Evolutionary conservation across 2,888 invertebrate genomes (phyloP).

Genomic region (Lumbricus terrestris): DNA sequence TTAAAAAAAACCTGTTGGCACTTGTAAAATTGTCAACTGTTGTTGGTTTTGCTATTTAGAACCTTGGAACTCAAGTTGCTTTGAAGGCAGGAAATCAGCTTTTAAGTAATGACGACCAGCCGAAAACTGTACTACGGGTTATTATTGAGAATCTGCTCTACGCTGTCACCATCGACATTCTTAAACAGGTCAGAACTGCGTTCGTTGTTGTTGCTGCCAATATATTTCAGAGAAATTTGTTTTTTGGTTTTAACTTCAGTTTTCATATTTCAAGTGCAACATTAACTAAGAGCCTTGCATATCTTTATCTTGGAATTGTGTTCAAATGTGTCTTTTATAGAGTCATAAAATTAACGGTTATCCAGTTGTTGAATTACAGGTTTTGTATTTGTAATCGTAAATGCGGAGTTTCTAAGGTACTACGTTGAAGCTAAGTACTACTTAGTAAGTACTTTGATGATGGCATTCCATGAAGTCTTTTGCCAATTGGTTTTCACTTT

Average conservation of each 20-base stretch:
- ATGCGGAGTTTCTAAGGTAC: no score
- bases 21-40: no score
- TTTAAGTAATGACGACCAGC: not conserved
- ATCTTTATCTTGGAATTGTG: not conserved
- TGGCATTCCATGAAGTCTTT: not conserved
- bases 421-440: no score
- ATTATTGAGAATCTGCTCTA: slow-evolving; percentile 33
- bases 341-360: not conserved
- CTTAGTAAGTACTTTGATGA: not conserved
- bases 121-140: slow-evolving; percentile 27
- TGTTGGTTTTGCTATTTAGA: no score
- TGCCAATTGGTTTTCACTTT: not conserved
- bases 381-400: no score
- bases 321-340: not conserved
- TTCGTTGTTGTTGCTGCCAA: not conserved
- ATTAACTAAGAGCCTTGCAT: not conserved
- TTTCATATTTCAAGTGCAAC: not conserved
- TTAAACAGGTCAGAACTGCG: slow-evolving; percentile 24
- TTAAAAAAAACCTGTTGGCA: no score
- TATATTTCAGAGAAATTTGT: not conserved
- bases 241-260: not conserved
- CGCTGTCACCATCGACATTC: slow-evolving; percentile 28
- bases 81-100: slow-evolving; percentile 7
- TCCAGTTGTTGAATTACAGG: not conserved
- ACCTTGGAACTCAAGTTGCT: not conserved